Evolutionary conservation across 2,888 invertebrate genomes (phyloP).

Genomic region (Venustoraphidia nigricollis): DNA sequence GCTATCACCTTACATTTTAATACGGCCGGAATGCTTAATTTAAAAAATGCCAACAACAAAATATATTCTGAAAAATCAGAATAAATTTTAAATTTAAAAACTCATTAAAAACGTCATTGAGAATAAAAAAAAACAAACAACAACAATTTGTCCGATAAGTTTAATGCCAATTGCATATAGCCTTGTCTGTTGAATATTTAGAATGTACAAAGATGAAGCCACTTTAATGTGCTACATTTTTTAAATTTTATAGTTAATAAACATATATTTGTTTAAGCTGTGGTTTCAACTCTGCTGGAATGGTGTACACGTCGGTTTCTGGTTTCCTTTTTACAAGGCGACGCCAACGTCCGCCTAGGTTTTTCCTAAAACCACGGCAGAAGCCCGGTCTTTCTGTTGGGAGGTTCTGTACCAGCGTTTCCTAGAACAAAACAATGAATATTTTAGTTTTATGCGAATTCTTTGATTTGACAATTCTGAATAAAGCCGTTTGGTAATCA

Average conservation of each 20-base stretch:
- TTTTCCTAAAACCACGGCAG: constrained; percentile 67
- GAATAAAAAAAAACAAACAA: too few species aligned
- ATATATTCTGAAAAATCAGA: background rate
- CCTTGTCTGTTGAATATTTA: too few species aligned
- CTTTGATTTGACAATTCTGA: background rate
- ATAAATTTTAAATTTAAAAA: background rate
- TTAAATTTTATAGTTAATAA: constrained; percentile 35
- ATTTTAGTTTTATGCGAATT: constrained; percentile 1
- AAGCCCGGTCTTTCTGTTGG: constrained; percentile 55
- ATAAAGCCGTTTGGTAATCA: too few species aligned
- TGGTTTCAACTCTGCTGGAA: constrained; percentile 74
- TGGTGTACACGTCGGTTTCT: constrained; percentile 64
- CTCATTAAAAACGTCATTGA: background rate
- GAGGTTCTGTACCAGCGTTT: constrained; percentile 58
- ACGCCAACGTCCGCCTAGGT: constrained; percentile 74
- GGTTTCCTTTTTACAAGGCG: constrained; percentile 74
- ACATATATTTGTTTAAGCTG: constrained; percentile 82
- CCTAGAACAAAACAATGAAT: constrained; percentile 40
- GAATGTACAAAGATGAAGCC: background rate
- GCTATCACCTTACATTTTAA: too few species aligned
- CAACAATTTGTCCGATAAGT: too few species aligned
- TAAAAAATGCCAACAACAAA: background rate
- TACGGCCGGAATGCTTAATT: background rate
- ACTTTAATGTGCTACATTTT: background rate
- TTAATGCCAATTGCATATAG: too few species aligned